phyloP scores from a whole-genome alignment of 2,113 vertebrate species.

The Oceanodroma tethys region DNA sequence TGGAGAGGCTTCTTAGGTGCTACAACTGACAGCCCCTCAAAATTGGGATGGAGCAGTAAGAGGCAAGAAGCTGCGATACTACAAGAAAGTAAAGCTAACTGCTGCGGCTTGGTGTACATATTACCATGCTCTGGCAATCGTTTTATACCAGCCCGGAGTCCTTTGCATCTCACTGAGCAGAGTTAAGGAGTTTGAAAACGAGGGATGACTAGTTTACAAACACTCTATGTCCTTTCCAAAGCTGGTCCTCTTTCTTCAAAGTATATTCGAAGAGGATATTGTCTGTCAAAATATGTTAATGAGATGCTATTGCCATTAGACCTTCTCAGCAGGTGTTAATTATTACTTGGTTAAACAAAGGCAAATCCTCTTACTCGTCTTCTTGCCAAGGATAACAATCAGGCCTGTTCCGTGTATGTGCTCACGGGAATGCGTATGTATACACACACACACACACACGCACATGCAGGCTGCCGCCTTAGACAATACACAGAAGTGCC shows the following conservation, averaged over 20 bases:
- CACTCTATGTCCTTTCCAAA: not conserved
- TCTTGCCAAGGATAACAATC: not conserved
- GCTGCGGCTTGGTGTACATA: not conserved
- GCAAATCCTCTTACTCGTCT: constrained; percentile 4
- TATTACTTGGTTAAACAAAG: not conserved
- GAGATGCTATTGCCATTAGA: not conserved
- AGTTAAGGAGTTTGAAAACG: not conserved
- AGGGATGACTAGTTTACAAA: not conserved
- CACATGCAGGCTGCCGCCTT: not conserved
- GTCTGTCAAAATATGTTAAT: accelerated
- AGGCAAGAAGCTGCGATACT: accelerated
- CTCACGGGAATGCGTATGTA: not conserved
- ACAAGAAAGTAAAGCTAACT: not conserved
- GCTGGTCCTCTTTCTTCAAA: not conserved
- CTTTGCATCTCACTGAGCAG: not conserved
- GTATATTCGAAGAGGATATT: not conserved
- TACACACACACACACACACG: accelerated
- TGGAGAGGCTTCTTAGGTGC: not conserved
- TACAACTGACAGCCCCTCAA: not conserved
- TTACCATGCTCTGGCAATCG: not conserved
- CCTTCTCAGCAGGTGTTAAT: not conserved
- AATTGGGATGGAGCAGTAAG: not conserved
- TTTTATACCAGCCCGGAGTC: not conserved
- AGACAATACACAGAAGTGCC: not conserved
- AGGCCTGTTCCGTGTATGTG: not conserved